phyloP scores from a whole-genome alignment of 2,797 vertebrate species.

The Oreonectes daqikongensis region DNA sequence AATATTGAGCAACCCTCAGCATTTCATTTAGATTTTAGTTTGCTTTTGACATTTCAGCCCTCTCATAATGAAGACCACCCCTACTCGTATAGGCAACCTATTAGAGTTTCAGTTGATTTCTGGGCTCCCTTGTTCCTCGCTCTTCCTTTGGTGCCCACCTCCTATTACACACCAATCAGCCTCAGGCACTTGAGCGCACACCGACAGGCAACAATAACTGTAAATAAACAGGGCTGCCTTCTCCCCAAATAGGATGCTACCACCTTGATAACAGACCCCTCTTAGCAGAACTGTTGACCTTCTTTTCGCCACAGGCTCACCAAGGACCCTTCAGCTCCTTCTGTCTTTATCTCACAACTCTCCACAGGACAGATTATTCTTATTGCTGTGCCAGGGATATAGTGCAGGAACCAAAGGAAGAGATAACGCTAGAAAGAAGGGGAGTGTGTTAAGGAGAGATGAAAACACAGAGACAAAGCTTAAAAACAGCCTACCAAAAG shows the following conservation, averaged over 20 bases:
- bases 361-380: slow-evolving; percentile 75
- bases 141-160: slow-evolving; percentile 66
- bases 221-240: slow-evolving; percentile 90
- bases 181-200: slow-evolving; percentile 81
- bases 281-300: slow-evolving; percentile 90
- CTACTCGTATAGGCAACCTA: slow-evolving; percentile 40
- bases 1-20: slow-evolving; percentile 14
- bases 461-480: slow-evolving; percentile 58
- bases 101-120: slow-evolving; percentile 46
- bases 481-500: slow-evolving; percentile 47
- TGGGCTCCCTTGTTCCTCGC: slow-evolving; percentile 49
- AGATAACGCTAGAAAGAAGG: slow-evolving; percentile 28
- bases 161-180: slow-evolving; percentile 88
- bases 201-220: slow-evolving; percentile 91
- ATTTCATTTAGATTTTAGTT: slow-evolving; percentile 28
- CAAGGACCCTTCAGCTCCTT: slow-evolving; percentile 85
- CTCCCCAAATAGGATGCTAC: slow-evolving; percentile 88
- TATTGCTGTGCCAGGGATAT: slow-evolving; percentile 42
- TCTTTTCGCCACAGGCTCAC: slow-evolving; percentile 85
- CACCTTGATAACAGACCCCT: slow-evolving; percentile 86
- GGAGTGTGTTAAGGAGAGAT: slow-evolving; percentile 52
- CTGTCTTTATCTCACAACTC: slow-evolving; percentile 85
- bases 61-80: slow-evolving; percentile 54
- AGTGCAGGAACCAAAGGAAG: slow-evolving; percentile 47
- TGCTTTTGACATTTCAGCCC: slow-evolving; percentile 44